These are phyloP conservation scores for Panthera tigris DNA, from an alignment of 2,113 vertebrate genomes.

Conservation along the genomic window DNA sequence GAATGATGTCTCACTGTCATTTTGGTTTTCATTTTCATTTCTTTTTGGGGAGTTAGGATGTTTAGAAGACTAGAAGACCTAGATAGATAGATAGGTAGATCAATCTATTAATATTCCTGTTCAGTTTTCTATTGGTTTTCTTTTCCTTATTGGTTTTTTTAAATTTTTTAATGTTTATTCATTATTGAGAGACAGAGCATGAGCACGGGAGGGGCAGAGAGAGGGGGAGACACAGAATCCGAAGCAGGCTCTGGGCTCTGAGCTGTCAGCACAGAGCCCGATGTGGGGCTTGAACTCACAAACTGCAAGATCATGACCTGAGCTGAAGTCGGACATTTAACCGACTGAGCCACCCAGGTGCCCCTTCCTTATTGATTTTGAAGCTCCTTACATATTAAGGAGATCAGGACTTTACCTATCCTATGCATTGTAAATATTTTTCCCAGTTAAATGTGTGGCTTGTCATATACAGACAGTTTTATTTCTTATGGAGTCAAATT, in stretches of 20 bases:
- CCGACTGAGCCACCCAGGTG: no score
- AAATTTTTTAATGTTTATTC: no score
- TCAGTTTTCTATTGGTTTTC: not conserved
- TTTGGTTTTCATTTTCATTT: not conserved
- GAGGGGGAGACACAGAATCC: no score
- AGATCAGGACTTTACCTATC: not conserved
- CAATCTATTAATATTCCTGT: not conserved
- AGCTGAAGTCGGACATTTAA: no score
- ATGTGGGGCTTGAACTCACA: no score
- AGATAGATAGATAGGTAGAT: not conserved
- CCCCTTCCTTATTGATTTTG: not conserved
- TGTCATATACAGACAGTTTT: not conserved
- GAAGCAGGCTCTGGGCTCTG: no score
- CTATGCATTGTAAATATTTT: not conserved
- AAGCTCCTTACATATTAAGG: not conserved
- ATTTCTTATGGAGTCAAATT: not conserved
- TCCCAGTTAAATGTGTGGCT: not conserved
- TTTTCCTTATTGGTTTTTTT: not conserved
- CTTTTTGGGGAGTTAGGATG: not conserved
- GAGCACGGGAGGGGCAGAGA: no score
- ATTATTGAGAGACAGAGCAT: no score
- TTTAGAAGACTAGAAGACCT: not conserved
- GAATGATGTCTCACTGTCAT: not conserved
- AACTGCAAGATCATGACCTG: no score
- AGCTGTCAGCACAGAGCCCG: no score